Percentiles rank a stretch among this genome's conserved stretches.
phyloP scores from a whole-genome alignment of 2,113 vertebrate species.

The Cisticola juncidis region DNA sequence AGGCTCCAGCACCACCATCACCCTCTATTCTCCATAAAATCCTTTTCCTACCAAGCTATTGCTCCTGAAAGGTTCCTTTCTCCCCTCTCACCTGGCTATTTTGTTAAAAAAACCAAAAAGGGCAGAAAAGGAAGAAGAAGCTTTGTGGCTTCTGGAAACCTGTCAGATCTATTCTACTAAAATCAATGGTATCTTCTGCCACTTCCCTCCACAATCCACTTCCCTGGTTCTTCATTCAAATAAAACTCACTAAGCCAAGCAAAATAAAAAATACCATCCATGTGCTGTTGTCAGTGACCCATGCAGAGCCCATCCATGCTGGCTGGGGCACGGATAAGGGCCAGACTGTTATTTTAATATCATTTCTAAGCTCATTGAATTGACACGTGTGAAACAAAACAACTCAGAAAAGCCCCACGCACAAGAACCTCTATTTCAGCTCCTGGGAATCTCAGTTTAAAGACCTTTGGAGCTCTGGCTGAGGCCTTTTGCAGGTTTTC shows the following conservation, averaged over 20 bases:
- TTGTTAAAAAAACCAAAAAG: neutral
- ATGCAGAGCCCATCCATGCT: neutral
- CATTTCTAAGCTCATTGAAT: neutral
- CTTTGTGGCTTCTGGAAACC: neutral
- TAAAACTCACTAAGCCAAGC: neutral
- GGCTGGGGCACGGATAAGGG: neutral
- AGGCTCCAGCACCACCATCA: neutral
- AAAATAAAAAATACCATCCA: neutral
- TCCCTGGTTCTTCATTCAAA: neutral
- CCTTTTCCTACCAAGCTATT: neutral
- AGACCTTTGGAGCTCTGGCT: neutral
- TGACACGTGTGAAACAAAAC: neutral
- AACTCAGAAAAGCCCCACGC: neutral
- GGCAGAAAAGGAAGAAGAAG: neutral
- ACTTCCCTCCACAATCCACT: neutral
- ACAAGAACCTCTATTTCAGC: neutral
- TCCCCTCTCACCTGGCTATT: neutral
- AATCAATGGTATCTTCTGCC: neutral
- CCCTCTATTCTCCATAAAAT: neutral
- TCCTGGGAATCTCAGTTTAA: neutral
- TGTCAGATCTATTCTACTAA: neutral
- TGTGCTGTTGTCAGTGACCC: neutral
- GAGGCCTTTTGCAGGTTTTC: neutral
- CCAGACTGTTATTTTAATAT: neutral
- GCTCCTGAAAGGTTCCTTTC: neutral